Evolutionary conservation across 2,113 vertebrate species (phyloP), one percentile per base, ranked within the genome.

Genomic region (Dicrurus megarhynchus): DNA sequence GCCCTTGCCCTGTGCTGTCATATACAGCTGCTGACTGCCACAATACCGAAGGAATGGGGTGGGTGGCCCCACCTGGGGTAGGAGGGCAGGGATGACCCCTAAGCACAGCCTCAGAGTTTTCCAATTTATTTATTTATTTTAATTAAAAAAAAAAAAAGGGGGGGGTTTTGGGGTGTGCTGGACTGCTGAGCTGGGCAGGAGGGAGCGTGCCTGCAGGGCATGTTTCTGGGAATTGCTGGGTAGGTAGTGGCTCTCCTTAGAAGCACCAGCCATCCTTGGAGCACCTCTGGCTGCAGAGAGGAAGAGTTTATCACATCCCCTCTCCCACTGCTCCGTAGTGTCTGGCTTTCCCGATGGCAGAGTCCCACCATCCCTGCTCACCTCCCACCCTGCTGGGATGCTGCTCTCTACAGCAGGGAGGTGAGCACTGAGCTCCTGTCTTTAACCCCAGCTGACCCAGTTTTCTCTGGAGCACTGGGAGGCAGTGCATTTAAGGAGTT

Each of bases 1-100:
- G 27, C 8, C 32, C 50, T 28, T 74, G 30, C 47, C 35, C 67
- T 64, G 37, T 44, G 27, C 68, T 49, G 20, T 55, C 55, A 13
- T 12, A 15, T 2, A 3, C 2, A 11, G 24, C n/a, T 50, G 49
- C 32, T 53, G 35, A 20, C 17, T 32, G 10, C n/a, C 42, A 10
- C 0, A 0, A 23, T 49, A 20, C 42, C 0, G 0, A 55, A 55
- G 56, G 44, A 16, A 47, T 14, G 30, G 56, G 22, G 17, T 18
- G 7, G 16, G 22, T 68, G 53, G 55, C 33, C 63, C 7, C 16
- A 30, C 19, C 32, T 2, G 1, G 32, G 23, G 6, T 23, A 33
- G 69, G 59, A 75, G 26, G 24, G 39, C 56, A 91, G 56, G 30
- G 55, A 18, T 60, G 52, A 76, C 22, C 15, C 39, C 35, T 69